These are phyloP conservation scores for Acronicta psi DNA, from an alignment of 2,888 invertebrate genomes.

Conservation along the genomic window DNA sequence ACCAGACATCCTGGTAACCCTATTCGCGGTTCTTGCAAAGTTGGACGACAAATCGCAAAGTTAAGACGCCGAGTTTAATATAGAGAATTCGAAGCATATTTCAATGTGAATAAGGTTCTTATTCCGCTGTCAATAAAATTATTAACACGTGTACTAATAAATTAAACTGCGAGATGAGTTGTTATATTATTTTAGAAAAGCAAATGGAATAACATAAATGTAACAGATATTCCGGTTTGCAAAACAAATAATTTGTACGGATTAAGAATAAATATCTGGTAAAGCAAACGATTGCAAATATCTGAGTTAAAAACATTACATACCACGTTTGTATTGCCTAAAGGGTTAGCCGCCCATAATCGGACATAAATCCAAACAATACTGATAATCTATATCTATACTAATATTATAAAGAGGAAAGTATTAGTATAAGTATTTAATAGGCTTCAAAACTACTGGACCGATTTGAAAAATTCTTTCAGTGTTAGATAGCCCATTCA, in stretches of 20 bases:
- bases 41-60: conserved; percentile 53
- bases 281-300: no score
- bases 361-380: no score
- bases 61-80: conserved; percentile 29
- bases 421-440: no score
- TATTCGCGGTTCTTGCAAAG: conserved; percentile 42
- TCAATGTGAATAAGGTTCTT: conserved; percentile 13
- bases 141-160: conserved; percentile 61
- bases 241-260: conserved; percentile 56
- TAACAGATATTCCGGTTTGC: conserved; percentile 47
- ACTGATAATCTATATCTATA: no score
- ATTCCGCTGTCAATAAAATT: conserved; percentile 23
- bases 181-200: conserved; percentile 61
- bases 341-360: no score
- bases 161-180: conserved; percentile 59
- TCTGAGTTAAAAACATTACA: no score
- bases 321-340: no score
- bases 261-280: conserved; percentile 43
- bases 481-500: no score
- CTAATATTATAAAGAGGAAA: no score
- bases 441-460: no score
- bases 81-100: conserved; percentile 40
- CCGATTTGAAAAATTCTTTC: no score
- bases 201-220: conserved; percentile 46
- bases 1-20: conserved; percentile 23